Evolutionary conservation across 2,888 invertebrate genomes (phyloP), one percentile per base, ranked within the genome.

Genomic region (Mamestra brassicae): DNA sequence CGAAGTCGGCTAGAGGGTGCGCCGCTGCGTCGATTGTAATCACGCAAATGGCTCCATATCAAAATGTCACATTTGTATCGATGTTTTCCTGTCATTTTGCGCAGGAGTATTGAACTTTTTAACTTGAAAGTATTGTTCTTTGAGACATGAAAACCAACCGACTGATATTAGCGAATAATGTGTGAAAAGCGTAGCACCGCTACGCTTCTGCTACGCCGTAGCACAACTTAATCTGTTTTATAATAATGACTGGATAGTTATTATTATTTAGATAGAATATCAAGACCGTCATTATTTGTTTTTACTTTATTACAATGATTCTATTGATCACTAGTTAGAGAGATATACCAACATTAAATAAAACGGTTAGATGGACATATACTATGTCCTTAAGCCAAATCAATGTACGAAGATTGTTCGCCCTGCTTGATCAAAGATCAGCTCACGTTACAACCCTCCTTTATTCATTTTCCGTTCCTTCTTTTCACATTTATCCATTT

Each of bases 41-140:
- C 95, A 96, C 95, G 95, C 95, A 96, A 96, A 96, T 96, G 96
- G 95, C 90, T 94, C 92, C 94, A 93, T 94, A 95, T 95, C 95
- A 95, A 95, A 96, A 95, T 93, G 94, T 95, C 95, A 96, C 93
- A 95, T 94, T 94, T 91, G 91, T 94, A 94, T 95, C 93, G 92
- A 95, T 92, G 90, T 93, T 93, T 92, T 89, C 91, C 88, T 93
- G 92, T 93, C 91, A 94, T 93, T 94, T 92, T 91, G 91, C 90
- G 89, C 91, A 90, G 82, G 89, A 92, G 88, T 89, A 89, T 80
- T 85, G 66, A 90, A 92, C 86, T 90, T 89, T 86, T 82, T 80
- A 65, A 72, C 10, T 66, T 42, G 7, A 38, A 63, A 58, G 42
- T 65, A 50, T 62, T 62, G 71, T 65, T 83, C 42, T 79, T 60